Evolutionary conservation across 2,888 invertebrate species (phyloP), one percentile per base, ranked within the genome.

Genomic region (Helleia helle): DNA sequence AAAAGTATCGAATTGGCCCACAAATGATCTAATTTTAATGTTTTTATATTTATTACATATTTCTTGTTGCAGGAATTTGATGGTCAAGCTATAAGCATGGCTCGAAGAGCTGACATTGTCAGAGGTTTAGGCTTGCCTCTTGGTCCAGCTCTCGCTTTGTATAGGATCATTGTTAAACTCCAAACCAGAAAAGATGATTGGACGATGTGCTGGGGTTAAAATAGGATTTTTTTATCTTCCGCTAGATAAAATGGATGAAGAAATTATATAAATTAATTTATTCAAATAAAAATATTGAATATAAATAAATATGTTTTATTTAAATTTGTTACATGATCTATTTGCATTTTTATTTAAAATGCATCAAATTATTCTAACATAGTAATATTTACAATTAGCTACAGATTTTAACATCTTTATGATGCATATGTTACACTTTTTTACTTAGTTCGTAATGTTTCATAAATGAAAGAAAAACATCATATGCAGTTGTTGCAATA

Each of bases 91-190:
- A 71, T 97, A 40, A 83, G 96, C 45, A 87, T 97, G 56, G 89
- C 97, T 69, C 91, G 92, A 56, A 87, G 97, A 49, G 88, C 90
- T 26, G 96, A 97, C 64, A 93, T 97, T 14, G 86, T 97, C 2
- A 90, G 88, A 44, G 93, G 93, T 24, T 83, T 97, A 46, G 90
- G 92, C 27, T 79, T 97, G 12, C 93, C 93, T 47, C 81, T 97
- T 8, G 97, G 97, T 0, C 95, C 95, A 30, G 96, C 96, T 3
- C 84, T 97, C 31, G 93, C 95, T 57, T 87, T 96, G 27, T 95
- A 94, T 59, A 88, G 91, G 39, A 90, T 94, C 42, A 90, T 96
- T 43, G 88, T 93, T 14, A 91, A 91, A 65, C 84, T 97, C 46
- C 96, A 96, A 77, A 89, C 92, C 5, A 86, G 92, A 54, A 87